phyloP scores from a whole-genome alignment of 2,113 vertebrate genomes.

The Apeltes quadracus region DNA sequence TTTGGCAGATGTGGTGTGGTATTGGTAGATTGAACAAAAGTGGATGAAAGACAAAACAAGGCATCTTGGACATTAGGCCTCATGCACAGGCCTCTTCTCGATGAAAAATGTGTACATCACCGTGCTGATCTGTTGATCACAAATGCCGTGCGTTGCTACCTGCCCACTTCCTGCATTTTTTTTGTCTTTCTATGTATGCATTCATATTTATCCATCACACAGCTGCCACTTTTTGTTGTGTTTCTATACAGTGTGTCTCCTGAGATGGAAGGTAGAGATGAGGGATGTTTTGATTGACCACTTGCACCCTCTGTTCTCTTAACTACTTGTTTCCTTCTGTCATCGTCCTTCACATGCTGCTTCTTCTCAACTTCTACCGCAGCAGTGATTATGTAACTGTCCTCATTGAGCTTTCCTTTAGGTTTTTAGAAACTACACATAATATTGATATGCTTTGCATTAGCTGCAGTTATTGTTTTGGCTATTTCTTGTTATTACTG shows the following conservation, averaged over 20 bases:
- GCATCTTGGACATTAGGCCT: slow-evolving; percentile 63
- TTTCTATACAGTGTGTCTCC: slow-evolving; percentile 36
- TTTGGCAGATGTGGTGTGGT: slow-evolving; percentile 69
- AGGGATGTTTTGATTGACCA: slow-evolving; percentile 36
- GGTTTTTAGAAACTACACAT: background rate
- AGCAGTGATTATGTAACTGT: background rate
- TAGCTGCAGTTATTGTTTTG: slow-evolving; percentile 8
- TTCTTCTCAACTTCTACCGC: slow-evolving; percentile 22
- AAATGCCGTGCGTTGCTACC: slow-evolving; percentile 60
- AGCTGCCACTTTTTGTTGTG: slow-evolving; percentile 40
- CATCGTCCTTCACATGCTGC: slow-evolving; percentile 19
- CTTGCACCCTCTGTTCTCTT: background rate
- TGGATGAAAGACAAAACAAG: background rate
- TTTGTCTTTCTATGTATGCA: slow-evolving; percentile 27
- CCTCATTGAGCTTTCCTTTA: slow-evolving; percentile 14
- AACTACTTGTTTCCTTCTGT: background rate
- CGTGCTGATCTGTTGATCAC: slow-evolving; percentile 43
- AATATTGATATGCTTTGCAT: slow-evolving; percentile 21
- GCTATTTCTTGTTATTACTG: slow-evolving; percentile 14
- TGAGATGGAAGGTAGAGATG: slow-evolving; percentile 43
- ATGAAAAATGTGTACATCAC: slow-evolving; percentile 73
- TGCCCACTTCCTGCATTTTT: slow-evolving; percentile 41
- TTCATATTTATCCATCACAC: slow-evolving; percentile 17
- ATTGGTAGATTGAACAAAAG: background rate
- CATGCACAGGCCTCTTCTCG: slow-evolving; percentile 83